Evolutionary conservation across 1,140 invertebrate genomes (phyloP), one percentile per base, ranked within the genome.

Genomic region (Papilio xuthus): DNA sequence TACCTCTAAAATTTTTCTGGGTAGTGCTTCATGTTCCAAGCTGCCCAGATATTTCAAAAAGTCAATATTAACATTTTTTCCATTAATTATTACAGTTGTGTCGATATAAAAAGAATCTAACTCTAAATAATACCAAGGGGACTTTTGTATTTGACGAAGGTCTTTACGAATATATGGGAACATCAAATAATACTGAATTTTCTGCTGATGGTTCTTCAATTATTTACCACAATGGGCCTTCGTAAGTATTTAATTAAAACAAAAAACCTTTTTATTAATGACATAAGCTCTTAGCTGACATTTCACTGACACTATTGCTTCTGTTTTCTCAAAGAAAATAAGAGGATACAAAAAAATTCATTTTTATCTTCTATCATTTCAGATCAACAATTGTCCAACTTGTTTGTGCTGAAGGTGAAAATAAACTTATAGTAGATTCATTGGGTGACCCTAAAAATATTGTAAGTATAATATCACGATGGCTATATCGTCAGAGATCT

Each of bases 181-280:
- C 70, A 10, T 81, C 87, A 13, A 90, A 87, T 81, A 56, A 78
- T 15, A 84, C 88, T 4, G 63, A 81, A 13, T 92, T 92, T 60
- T 86, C 83, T 77, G 23, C 83, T 42, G 85, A 92, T 83, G 91
- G 90, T 23, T 82, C 81, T 75, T 88, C 86, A 26, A 86, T 93
- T 15, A 86, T 85, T 28, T 93, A 90, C 76, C 53, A 76, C 10
- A 91, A 92, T 89, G 73, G 78, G 1, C 90, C 92, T 74, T 93
- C 92, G 92, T 93, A 86, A 91, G 92, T 92, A 84, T 42, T 50
- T 77, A 72, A 72, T 80, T 23, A 69, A 67, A 78, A 60, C 32
- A 37, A 60, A n/a, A 77, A 63, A 20, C 28, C 41, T 41, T 53
- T 80, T 15, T 60, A 41, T 44, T 73, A 20, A 37, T 53, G 42